These are phyloP conservation scores for Arctocebus calabarensis DNA, from an alignment of 2,797 vertebrate genomes.

Conservation along the genomic window DNA sequence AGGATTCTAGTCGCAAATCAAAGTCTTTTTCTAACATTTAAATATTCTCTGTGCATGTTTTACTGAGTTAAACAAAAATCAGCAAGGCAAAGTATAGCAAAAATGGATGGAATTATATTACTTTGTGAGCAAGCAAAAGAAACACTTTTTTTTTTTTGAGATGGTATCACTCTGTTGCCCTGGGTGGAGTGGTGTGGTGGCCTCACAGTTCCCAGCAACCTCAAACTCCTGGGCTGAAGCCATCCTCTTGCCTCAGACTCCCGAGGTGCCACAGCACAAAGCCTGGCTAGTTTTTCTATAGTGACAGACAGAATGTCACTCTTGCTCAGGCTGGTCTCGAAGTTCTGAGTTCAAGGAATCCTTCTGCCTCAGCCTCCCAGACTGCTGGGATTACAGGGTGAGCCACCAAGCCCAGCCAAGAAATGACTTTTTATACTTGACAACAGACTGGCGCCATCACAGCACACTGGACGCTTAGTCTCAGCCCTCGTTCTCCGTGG, in stretches of 20 bases:
- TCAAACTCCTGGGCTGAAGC: no score
- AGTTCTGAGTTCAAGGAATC: no score
- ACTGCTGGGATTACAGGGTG: no score
- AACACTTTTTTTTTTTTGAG: not conserved
- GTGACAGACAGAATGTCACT: no score
- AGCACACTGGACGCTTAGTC: not conserved
- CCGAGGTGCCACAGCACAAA: no score
- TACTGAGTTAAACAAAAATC: conserved; percentile 46
- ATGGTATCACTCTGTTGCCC: no score
- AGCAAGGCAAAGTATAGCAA: conserved; percentile 22
- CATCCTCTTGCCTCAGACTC: no score
- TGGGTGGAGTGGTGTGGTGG: no score
- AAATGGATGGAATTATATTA: conserved; percentile 20
- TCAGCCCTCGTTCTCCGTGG: conserved; percentile 5
- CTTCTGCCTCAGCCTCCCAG: no score
- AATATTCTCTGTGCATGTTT: not conserved
- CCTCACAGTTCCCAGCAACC: no score
- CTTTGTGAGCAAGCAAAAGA: conserved; percentile 52
- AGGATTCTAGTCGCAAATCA: not conserved
- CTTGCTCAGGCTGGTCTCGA: no score
- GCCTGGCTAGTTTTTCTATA: no score
- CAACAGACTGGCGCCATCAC: not conserved
- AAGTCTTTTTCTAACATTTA: conserved; percentile 42
- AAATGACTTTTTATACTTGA: not conserved
- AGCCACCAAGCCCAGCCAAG: not conserved